Evolutionary conservation across 2,888 invertebrate genomes (phyloP), one percentile per base, ranked within the genome.

Genomic region (Apomyelois bistriatella): DNA sequence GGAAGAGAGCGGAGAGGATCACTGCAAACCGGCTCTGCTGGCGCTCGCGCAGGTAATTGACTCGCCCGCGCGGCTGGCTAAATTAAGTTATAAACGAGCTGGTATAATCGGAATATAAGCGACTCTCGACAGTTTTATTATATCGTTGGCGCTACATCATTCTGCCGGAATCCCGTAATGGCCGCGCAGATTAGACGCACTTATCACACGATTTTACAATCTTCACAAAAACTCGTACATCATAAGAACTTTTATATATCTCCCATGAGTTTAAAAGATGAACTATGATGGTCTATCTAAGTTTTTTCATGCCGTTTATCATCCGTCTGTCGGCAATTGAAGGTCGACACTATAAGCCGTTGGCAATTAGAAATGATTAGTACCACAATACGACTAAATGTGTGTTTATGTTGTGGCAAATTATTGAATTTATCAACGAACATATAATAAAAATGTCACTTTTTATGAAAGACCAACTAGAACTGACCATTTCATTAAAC

Each of bases 1-100:
- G 53, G 57, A 65, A 59, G 66, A 60, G 52, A 32, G 62, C 57
- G 58, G 59, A 59, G 68, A 63, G 73, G 76, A 77, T 77, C 77
- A 63, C 64, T 72, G 74, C 72, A 68, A 82, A 89, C 89, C 89
- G 88, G 90, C 79, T 78, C 70, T 67, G 68, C 79, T 65, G 78
- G 85, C 84, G 82, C 82, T 65, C 65, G 85, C 88, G 85, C 88
- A 88, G 88, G 87, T 86, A 88, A 87, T 80, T 81, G 82, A 82
- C 83, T 83, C 74, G 65, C 63, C 62, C 62, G 65, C 66, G 66
- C 61, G 62, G 62, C 68, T 71, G 72, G 75, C 76, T 82, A 83
- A 85, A 87, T 87, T 85, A 84, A 87, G 86, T 80, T 80, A 83
- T 87, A 83, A 87, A 84, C 82, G 74, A 79, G 75, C 70, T 74